Conservation (phyloP, 2,113 vertebrate genomes). For the Chaenogobius annularis region DNA sequence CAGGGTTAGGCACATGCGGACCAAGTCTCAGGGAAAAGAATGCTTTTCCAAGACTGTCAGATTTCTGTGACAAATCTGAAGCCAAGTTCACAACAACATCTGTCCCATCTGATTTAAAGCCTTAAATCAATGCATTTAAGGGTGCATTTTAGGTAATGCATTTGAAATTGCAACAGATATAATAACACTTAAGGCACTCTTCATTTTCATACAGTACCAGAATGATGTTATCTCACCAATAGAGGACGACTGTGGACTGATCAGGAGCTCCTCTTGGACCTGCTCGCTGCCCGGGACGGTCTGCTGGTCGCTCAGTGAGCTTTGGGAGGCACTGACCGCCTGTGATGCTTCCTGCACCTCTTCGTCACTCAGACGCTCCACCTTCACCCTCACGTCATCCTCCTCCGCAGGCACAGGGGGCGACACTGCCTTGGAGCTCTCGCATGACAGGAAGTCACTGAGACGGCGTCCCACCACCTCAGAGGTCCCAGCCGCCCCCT, state of each 20-base stretch:
- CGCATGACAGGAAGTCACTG: constrained; percentile 90
- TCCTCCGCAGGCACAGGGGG: constrained; percentile 86
- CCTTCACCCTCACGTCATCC: constrained; percentile 93
- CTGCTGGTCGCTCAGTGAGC: constrained; percentile 96
- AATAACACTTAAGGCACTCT: neutral
- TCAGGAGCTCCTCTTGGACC: constrained; percentile 95
- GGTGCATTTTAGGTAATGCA: neutral
- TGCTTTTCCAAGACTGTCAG: neutral
- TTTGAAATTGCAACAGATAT: too few species aligned
- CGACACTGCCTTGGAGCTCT: constrained; percentile 84
- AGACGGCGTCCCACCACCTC: constrained; percentile 83
- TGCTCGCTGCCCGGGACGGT: constrained; percentile 96
- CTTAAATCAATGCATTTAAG: neutral
- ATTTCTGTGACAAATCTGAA: neutral
- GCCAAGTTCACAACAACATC: neutral
- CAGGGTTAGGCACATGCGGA: constrained; percentile 14
- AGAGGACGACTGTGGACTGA: constrained; percentile 98
- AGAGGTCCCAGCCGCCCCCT: constrained; percentile 79
- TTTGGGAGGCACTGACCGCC: constrained; percentile 93
- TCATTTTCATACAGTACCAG: neutral
- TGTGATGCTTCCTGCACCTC: constrained; percentile 95
- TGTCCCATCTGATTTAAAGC: neutral
- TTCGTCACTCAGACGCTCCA: constrained; percentile 94
- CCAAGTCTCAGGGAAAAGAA: constrained; percentile 5
- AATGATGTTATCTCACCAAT: constrained; percentile 81